Evolutionary conservation across 2,888 invertebrate species (phyloP).

Genomic region (Agapetus fuscipes): DNA sequence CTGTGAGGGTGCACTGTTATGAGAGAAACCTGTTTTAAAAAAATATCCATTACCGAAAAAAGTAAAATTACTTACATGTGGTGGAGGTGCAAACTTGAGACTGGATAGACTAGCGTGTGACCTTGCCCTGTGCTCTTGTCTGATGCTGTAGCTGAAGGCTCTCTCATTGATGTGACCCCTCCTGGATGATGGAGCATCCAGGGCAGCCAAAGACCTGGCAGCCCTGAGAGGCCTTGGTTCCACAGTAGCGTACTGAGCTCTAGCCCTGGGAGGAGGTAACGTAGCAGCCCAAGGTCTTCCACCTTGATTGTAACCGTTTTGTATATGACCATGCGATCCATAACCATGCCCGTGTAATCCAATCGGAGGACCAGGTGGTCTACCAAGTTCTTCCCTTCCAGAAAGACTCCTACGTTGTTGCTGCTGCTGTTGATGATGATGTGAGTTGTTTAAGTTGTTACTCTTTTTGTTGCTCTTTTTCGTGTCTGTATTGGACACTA

Average conservation of each 20-base stretch:
- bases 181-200: slow-evolving; percentile 66
- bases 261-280: slow-evolving; percentile 53
- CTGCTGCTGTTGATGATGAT: slow-evolving; percentile 18
- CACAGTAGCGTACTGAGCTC: slow-evolving; percentile 48
- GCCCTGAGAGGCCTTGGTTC: slow-evolving; percentile 51
- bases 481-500: slow-evolving; percentile 52
- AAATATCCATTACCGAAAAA: too few relatives aligned
- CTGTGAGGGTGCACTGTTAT: too few relatives aligned
- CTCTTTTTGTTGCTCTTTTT: slow-evolving; percentile 49
- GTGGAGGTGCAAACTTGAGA: slow-evolving; percentile 76
- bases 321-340: background rate
- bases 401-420: slow-evolving; percentile 1
- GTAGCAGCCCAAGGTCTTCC: slow-evolving; percentile 37
- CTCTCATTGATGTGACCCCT: slow-evolving; percentile 89
- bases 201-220: slow-evolving; percentile 58
- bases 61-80: slow-evolving; percentile 40
- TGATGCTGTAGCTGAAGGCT: slow-evolving; percentile 87
- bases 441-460: slow-evolving; percentile 45
- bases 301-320: background rate
- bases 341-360: background rate
- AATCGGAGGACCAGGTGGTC: slow-evolving; percentile 25
- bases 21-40: too few relatives aligned
- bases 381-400: slow-evolving; percentile 27
- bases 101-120: slow-evolving; percentile 89
- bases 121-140: slow-evolving; percentile 86